Conservation (phyloP, 2,113 vertebrate species). For the Nymphicus hollandicus region DNA sequence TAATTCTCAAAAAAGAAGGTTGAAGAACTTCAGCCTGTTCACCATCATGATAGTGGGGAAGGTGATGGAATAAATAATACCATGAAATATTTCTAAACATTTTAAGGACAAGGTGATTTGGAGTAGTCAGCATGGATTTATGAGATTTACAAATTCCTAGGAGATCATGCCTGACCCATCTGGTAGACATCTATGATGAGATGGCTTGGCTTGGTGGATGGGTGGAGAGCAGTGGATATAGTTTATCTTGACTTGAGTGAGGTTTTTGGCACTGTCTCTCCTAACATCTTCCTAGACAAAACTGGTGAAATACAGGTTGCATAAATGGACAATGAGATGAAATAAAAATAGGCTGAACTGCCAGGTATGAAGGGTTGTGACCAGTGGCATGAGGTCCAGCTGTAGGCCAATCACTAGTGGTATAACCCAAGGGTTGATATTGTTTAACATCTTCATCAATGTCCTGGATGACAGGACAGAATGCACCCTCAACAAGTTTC, state of each 20-base stretch:
- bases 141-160: background rate
- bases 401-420: background rate
- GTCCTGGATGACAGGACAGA: background rate
- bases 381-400: background rate
- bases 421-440: background rate
- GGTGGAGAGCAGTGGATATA: background rate
- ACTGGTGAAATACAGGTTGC: background rate
- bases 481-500: background rate
- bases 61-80: background rate
- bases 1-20: background rate
- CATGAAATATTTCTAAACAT: background rate
- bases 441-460: background rate
- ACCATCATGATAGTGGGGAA: background rate
- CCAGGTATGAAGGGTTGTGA: background rate
- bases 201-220: background rate
- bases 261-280: background rate
- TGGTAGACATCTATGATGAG: background rate
- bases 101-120: background rate
- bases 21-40: background rate
- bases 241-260: background rate
- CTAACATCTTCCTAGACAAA: background rate
- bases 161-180: background rate
- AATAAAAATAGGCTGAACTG: background rate
- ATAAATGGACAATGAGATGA: background rate
- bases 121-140: background rate